Conservation (phyloP, 2,888 invertebrate genomes). For the Hemaris fuciformis region DNA sequence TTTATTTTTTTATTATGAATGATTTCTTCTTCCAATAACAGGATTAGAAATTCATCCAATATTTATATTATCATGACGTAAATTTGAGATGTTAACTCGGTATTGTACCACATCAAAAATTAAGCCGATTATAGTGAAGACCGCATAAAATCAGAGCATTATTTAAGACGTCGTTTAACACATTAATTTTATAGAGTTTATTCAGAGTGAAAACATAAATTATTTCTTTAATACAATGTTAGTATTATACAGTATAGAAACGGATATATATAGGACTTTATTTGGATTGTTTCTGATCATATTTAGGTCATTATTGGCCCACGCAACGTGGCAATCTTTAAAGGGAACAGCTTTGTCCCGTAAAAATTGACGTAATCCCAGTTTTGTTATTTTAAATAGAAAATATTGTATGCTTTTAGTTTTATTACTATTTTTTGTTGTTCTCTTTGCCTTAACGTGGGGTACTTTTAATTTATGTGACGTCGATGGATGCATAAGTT, state of each 20-base stretch:
- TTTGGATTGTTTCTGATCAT: not conserved
- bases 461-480: not conserved
- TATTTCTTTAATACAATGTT: not conserved
- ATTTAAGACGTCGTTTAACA: slow-evolving; percentile 15
- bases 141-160: not conserved
- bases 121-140: not conserved
- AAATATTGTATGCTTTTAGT: not conserved
- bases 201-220: not conserved
- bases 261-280: not conserved
- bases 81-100: not conserved
- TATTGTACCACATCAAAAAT: not conserved
- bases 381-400: not conserved
- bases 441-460: not conserved
- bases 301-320: not conserved
- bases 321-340: not conserved
- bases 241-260: not conserved
- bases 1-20: not conserved
- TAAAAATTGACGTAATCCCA: not conserved
- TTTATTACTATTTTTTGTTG: not conserved
- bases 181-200: slow-evolving; percentile 1
- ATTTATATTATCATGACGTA: not conserved
- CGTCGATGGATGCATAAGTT: not conserved
- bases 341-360: not conserved
- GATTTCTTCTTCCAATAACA: not conserved
- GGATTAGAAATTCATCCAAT: not conserved